A percentile compares a stretch with the other conserved stretches of the same genome.
These are phyloP conservation scores for Neosilurus mollespiculum DNA, from an alignment of 2,797 vertebrate genomes.

Conservation along the genomic window DNA sequence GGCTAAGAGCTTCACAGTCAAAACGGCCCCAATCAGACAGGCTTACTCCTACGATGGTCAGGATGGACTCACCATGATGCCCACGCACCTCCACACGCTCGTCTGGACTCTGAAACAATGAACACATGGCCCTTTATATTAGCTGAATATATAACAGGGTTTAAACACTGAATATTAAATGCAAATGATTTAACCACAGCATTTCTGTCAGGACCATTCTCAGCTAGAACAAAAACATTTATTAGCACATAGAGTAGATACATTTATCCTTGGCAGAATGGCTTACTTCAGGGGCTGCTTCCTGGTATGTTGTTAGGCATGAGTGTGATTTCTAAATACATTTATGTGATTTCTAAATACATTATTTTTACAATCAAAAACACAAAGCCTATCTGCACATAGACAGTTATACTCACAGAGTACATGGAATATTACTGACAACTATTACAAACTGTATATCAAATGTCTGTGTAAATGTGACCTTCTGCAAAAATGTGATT, in stretches of 20 bases:
- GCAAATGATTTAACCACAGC: background rate
- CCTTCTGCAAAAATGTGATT: background rate
- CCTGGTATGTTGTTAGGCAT: no score
- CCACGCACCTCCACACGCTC: constrained; percentile 90
- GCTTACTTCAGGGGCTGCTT: no score
- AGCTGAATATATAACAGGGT: background rate
- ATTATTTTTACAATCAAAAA: background rate
- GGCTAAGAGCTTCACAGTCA: constrained; percentile 95
- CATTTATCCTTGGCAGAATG: no score
- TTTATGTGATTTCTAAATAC: background rate
- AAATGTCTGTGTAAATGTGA: background rate
- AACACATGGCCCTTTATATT: constrained; percentile 9
- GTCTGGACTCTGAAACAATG: constrained; percentile 80
- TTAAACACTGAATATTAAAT: constrained; percentile 8
- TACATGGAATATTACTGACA: background rate
- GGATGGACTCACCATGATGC: constrained; percentile 85
- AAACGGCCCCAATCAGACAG: constrained; percentile 90
- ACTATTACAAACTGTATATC: background rate
- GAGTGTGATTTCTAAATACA: no score
- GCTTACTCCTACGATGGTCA: constrained; percentile 88
- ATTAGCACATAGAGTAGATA: no score
- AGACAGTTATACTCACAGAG: background rate
- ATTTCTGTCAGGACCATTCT: background rate
- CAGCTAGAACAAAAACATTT: no score
- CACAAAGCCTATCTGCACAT: background rate